Evolutionary conservation across 2,113 vertebrate genomes (phyloP).

Genomic region (Cettia cetti): DNA sequence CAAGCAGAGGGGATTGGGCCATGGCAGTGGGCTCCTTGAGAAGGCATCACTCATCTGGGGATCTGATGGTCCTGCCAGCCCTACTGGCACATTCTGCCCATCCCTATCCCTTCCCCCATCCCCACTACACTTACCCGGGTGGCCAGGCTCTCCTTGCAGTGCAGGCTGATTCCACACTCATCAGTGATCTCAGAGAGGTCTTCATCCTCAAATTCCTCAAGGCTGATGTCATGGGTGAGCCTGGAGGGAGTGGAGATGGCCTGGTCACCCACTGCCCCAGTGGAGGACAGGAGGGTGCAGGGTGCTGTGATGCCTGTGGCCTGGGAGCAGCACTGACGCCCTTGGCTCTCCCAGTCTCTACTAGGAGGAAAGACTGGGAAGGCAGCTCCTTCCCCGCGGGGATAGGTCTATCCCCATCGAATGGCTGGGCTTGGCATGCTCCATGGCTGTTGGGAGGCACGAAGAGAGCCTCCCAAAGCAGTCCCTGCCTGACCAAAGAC

Average conservation of each 20-base stretch:
- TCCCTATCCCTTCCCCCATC: neutral
- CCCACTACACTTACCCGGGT: constrained; percentile 74
- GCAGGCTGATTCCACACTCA: constrained; percentile 91
- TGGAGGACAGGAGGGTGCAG: neutral
- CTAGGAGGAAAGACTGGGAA: neutral
- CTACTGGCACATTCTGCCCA: neutral
- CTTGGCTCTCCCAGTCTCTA: accelerated
- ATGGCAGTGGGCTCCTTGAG: neutral
- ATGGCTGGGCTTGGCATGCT: neutral
- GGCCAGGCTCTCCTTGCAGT: constrained; percentile 86
- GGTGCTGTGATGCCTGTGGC: neutral
- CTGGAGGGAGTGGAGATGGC: constrained; percentile 62
- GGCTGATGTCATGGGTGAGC: constrained; percentile 97
- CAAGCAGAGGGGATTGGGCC: neutral
- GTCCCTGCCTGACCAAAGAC: neutral
- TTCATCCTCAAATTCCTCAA: constrained; percentile 98
- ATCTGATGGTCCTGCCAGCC: neutral
- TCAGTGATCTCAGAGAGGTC: constrained; percentile 97
- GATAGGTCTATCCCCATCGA: accelerated
- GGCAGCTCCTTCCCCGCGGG: neutral
- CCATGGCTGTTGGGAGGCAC: neutral
- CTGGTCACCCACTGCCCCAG: neutral
- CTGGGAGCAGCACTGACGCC: neutral
- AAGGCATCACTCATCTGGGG: neutral
- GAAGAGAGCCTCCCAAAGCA: neutral